phyloP scores from a whole-genome alignment of 2,797 vertebrate species.

The Salarias fasciatus region DNA sequence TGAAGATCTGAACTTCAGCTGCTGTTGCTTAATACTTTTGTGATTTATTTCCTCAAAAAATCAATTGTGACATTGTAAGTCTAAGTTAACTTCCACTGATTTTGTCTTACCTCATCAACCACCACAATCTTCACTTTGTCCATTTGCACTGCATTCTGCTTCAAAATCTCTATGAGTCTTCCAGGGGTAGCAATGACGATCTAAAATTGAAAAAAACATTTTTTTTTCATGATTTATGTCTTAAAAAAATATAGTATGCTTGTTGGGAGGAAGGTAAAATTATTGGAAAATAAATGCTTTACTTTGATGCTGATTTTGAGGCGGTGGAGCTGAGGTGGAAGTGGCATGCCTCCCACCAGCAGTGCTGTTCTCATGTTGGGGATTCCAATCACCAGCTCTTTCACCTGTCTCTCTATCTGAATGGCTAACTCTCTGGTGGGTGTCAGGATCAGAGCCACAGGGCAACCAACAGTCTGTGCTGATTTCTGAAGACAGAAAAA shows the following conservation, averaged over 20 bases:
- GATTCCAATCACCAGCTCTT: constrained; percentile 91
- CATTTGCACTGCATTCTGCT: constrained; percentile 88
- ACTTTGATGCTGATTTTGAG: constrained; percentile 93
- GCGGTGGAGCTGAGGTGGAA: constrained; percentile 93
- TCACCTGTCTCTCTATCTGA: constrained; percentile 94
- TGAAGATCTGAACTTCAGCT: too few species aligned
- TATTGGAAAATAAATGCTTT: constrained; percentile 13
- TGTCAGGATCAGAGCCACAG: constrained; percentile 88
- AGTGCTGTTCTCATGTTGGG: constrained; percentile 93
- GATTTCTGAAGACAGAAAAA: constrained; percentile 56
- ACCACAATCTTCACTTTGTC: constrained; percentile 86
- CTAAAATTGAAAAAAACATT: constrained; percentile 66
- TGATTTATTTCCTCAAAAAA: too few species aligned
- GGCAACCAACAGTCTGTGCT: constrained; percentile 45
- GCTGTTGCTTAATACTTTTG: too few species aligned
- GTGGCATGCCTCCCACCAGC: constrained; percentile 93
- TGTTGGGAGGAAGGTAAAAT: too few species aligned
- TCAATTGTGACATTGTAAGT: too few species aligned
- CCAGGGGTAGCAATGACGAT: constrained; percentile 95
- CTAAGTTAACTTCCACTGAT: too few species aligned
- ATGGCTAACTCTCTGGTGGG: constrained; percentile 95
- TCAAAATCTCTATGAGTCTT: constrained; percentile 92
- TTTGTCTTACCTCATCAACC: constrained; percentile 90
- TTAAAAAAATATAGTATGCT: too few species aligned
- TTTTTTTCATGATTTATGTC: background rate